Evolutionary conservation across 2,113 vertebrate species (phyloP).

Genomic region (Ondatra zibethicus): DNA sequence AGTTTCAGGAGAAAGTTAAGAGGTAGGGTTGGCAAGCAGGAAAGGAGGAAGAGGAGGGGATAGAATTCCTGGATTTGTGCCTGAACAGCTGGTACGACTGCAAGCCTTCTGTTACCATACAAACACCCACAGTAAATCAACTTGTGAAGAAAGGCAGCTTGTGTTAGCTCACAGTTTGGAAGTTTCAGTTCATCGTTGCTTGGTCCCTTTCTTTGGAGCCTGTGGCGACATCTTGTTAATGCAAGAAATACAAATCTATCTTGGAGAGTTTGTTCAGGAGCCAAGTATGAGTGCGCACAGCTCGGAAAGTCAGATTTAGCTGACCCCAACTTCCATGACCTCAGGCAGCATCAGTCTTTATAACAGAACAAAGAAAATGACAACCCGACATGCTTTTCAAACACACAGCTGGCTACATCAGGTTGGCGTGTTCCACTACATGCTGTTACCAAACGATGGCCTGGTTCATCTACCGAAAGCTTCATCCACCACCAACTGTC

Average conservation of each 20-base stretch:
- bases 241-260: neutral
- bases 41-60: neutral
- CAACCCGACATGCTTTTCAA: neutral
- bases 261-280: neutral
- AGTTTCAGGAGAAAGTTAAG: neutral
- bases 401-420: neutral
- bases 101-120: neutral
- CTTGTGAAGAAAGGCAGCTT: neutral
- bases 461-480: neutral
- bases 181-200: neutral
- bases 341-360: neutral
- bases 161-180: neutral
- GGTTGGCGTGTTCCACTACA: neutral
- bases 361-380: neutral
- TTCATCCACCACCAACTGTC: neutral
- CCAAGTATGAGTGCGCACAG: no score
- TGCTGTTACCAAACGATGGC: neutral
- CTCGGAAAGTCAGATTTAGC: neutral
- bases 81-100: neutral
- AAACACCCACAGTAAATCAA: neutral
- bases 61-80: neutral
- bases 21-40: neutral
- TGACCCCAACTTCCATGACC: no score
- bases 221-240: neutral
- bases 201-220: neutral